Percentiles rank a stretch among this genome's conserved stretches.
These are phyloP conservation scores for Coccyzus lansbergi DNA, from an alignment of 2,797 vertebrate species.

Conservation along the genomic window DNA sequence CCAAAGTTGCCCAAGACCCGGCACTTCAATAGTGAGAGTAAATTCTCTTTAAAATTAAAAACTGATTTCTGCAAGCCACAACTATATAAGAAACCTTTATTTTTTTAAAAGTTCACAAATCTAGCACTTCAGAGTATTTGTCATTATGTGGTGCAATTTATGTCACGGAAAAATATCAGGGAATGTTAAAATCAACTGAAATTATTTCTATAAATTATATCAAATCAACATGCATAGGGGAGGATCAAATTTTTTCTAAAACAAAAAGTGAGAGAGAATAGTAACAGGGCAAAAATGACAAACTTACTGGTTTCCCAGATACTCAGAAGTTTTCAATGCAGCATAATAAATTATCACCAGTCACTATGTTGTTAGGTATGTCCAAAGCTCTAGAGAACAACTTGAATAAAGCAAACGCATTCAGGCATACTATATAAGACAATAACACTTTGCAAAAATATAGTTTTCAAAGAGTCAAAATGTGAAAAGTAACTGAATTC, in stretches of 20 bases:
- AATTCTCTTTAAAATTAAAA: slow-evolving; percentile 40
- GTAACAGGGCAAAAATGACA: slow-evolving; percentile 54
- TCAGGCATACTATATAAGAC: slow-evolving; percentile 68
- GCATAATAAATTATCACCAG: slow-evolving; percentile 71
- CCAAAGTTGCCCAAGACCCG: not conserved
- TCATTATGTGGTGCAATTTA: slow-evolving; percentile 27
- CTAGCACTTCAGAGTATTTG: slow-evolving; percentile 36
- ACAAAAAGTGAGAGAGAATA: slow-evolving; percentile 29
- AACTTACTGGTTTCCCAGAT: slow-evolving; percentile 49
- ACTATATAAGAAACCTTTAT: slow-evolving; percentile 11
- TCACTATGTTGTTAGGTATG: slow-evolving; percentile 55
- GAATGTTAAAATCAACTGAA: slow-evolving; percentile 20
- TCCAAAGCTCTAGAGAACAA: slow-evolving; percentile 73
- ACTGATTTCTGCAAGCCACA: slow-evolving; percentile 66
- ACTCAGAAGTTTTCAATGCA: slow-evolving; percentile 68
- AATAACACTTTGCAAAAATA: slow-evolving; percentile 63
- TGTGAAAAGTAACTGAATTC: slow-evolving; percentile 70
- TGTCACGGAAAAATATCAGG: slow-evolving; percentile 26
- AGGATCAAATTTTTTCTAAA: slow-evolving; percentile 36
- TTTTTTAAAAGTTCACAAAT: slow-evolving; percentile 24
- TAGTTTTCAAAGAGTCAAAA: slow-evolving; percentile 62
- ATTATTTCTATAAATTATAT: not conserved
- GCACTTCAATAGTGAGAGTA: not conserved
- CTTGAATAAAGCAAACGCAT: slow-evolving; percentile 59
- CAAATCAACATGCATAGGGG: slow-evolving; percentile 24